These are phyloP conservation scores for Lithodes maja DNA, from an alignment of 2,888 invertebrate species.

Conservation along the genomic window DNA sequence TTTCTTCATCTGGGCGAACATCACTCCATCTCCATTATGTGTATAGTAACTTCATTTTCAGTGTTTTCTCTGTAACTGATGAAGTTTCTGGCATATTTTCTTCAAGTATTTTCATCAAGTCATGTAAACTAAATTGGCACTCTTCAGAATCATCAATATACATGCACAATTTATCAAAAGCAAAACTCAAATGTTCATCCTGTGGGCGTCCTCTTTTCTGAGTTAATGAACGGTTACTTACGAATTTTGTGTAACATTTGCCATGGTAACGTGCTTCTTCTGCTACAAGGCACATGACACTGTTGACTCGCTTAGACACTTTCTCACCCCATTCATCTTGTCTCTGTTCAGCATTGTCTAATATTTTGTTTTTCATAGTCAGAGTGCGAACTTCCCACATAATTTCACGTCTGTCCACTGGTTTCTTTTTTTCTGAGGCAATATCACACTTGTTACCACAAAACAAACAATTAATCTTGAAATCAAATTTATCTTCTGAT, in stretches of 20 bases:
- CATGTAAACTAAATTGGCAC: slow-evolving; percentile 74
- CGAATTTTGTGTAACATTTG: slow-evolving; percentile 73
- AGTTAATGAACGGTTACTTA: slow-evolving; percentile 72
- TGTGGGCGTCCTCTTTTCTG: slow-evolving; percentile 72
- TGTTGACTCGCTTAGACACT: slow-evolving; percentile 10
- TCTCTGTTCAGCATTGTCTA: slow-evolving; percentile 22
- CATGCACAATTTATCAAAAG: slow-evolving; percentile 74
- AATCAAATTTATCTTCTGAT: slow-evolving; percentile 22
- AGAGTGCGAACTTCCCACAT: slow-evolving; percentile 27
- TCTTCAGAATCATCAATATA: slow-evolving; percentile 73
- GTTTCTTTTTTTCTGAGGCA: slow-evolving; percentile 18
- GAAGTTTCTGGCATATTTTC: slow-evolving; percentile 72
- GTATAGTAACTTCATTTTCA: slow-evolving; percentile 73
- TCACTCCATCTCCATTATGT: slow-evolving; percentile 73
- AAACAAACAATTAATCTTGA: background rate
- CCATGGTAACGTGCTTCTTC: slow-evolving; percentile 71
- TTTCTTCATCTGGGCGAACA: slow-evolving; percentile 72
- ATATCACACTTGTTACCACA: slow-evolving; percentile 27
- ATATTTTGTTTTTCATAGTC: slow-evolving; percentile 30
- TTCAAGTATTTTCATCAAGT: slow-evolving; percentile 73
- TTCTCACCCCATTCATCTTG: slow-evolving; percentile 30
- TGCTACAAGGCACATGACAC: slow-evolving; percentile 16
- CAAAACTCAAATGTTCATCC: slow-evolving; percentile 74
- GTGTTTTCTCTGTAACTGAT: slow-evolving; percentile 74
- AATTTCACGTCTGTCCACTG: slow-evolving; percentile 14